Percentiles rank a stretch among this genome's conserved stretches.
These are phyloP conservation scores for Strix uralensis DNA, from an alignment of 2,113 vertebrate genomes.

Conservation along the genomic window DNA sequence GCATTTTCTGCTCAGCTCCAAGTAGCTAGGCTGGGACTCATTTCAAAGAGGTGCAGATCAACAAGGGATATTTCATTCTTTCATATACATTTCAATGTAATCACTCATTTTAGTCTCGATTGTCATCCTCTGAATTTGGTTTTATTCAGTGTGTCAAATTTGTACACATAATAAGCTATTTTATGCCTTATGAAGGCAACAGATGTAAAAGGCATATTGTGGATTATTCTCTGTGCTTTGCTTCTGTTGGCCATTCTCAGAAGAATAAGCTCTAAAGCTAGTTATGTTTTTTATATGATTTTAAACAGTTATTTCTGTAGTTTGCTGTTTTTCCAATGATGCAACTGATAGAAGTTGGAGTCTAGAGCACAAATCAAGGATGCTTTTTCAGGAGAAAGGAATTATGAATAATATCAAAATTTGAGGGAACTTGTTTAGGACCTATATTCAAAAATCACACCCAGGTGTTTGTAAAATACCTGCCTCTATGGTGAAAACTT, in stretches of 20 bases:
- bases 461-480: neutral
- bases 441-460: neutral
- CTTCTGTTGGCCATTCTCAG: neutral
- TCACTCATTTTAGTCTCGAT: neutral
- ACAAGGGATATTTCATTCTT: neutral
- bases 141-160: neutral
- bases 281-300: rapidly evolving
- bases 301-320: neutral
- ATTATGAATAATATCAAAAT: neutral
- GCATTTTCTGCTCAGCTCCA: neutral
- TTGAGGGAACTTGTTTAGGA: neutral
- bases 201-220: neutral
- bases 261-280: neutral
- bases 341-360: neutral
- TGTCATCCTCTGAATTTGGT: neutral
- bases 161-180: neutral
- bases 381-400: neutral
- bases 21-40: neutral
- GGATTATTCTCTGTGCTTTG: neutral
- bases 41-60: neutral
- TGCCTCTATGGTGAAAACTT: neutral
- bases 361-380: neutral
- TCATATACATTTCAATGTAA: neutral
- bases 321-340: neutral
- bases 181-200: neutral